phyloP scores from a whole-genome alignment of 2,888 invertebrate genomes.

The Latrodectus hesperus region DNA sequence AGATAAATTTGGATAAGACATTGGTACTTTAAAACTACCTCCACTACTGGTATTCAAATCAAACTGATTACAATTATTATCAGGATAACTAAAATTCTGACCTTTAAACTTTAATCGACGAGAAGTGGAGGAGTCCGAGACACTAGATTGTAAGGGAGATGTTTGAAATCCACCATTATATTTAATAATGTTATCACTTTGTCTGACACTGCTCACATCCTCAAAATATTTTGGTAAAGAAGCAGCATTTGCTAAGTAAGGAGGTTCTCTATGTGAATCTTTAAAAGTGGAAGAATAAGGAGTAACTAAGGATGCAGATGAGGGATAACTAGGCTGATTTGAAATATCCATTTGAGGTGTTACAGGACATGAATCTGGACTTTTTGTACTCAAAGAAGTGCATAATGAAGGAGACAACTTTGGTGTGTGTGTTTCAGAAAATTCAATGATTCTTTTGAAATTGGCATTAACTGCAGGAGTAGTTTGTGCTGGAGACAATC shows the following conservation, averaged over 20 bases:
- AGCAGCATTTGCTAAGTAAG: neutral
- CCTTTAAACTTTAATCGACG: neutral
- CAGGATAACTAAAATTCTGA: neutral
- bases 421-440: too few relatives aligned
- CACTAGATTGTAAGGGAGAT: neutral
- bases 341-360: neutral
- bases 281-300: constrained; percentile 24
- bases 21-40: neutral
- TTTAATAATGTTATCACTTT: neutral
- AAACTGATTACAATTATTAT: neutral
- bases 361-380: neutral
- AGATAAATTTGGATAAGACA: neutral
- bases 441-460: too few relatives aligned
- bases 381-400: too few relatives aligned
- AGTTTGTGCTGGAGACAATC: neutral
- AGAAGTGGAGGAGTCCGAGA: neutral
- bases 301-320: neutral
- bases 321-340: neutral
- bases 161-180: neutral
- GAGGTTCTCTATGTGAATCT: neutral
- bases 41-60: neutral
- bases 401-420: too few relatives aligned
- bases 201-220: constrained; percentile 28
- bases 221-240: constrained; percentile 32
- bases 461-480: too few relatives aligned